phyloP scores from a whole-genome alignment of 2,113 vertebrate species.

The Plecturocebus donacophilus region DNA sequence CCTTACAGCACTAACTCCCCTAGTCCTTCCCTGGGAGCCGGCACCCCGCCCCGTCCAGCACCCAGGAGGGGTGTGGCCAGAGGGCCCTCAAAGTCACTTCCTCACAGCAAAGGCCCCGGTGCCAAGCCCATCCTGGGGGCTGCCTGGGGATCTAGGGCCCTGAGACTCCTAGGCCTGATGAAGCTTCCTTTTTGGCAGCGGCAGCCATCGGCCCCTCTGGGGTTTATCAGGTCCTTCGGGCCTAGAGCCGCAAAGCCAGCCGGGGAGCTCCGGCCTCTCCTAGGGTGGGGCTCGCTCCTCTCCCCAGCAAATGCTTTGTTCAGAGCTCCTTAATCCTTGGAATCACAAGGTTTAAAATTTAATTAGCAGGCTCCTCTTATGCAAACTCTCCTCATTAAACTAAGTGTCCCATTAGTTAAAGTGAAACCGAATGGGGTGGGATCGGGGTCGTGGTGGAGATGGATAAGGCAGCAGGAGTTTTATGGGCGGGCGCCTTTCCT shows the following conservation, averaged over 20 bases:
- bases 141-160: not conserved
- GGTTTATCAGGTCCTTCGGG: too few species aligned
- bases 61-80: too few species aligned
- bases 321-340: not conserved
- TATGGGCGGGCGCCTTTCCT: not conserved
- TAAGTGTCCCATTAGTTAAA: slow-evolving; percentile 82
- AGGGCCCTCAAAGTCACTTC: accelerated
- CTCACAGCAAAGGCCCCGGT: not conserved
- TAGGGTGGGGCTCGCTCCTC: not conserved
- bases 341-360: slow-evolving; percentile 76
- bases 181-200: not conserved
- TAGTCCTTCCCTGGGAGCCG: too few species aligned
- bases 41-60: accelerated
- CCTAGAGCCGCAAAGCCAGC: too few species aligned
- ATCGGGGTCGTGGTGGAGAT: slow-evolving; percentile 32
- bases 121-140: not conserved
- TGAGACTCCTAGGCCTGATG: not conserved
- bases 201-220: not conserved
- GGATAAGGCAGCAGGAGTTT: not conserved
- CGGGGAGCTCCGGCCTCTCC: not conserved
- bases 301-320: not conserved
- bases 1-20: accelerated
- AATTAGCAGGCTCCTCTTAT: slow-evolving; percentile 78
- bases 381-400: slow-evolving; percentile 82
- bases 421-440: not conserved